phyloP scores from a whole-genome alignment of 2,888 invertebrate species.

The Shargacucullia verbasci region DNA sequence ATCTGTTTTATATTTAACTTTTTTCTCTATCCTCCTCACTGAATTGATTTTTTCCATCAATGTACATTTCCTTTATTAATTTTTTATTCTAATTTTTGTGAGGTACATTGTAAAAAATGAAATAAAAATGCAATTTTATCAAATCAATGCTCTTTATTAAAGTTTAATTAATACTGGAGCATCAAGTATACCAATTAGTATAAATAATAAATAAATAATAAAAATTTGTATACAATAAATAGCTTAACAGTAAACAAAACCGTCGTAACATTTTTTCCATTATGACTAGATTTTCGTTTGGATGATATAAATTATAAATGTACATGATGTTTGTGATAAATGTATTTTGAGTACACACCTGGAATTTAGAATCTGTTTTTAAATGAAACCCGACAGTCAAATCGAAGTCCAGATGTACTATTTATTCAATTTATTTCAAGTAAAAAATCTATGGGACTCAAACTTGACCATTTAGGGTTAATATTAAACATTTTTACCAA shows the following conservation, averaged over 20 bases:
- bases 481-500: constrained; percentile 5
- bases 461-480: constrained; percentile 26
- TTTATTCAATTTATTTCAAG: constrained; percentile 37
- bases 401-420: constrained; percentile 39
- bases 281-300: constrained; percentile 81
- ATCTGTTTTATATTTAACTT: no score
- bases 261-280: constrained; percentile 66
- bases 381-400: constrained; percentile 22
- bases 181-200: constrained; percentile 75
- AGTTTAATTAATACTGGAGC: constrained; percentile 81
- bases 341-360: constrained; percentile 42
- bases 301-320: constrained; percentile 54
- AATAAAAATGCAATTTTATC: constrained; percentile 57
- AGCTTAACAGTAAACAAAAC: constrained; percentile 79
- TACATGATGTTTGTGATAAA: constrained; percentile 47
- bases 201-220: constrained; percentile 74
- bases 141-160: constrained; percentile 84
- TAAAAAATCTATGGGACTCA: constrained; percentile 54
- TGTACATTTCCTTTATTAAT: no score
- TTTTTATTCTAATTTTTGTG: no score
- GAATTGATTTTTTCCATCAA: no score
- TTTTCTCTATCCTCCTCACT: no score
- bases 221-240: constrained; percentile 84
- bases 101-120: not conserved
- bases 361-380: constrained; percentile 23